Evolutionary conservation across 2,888 invertebrate genomes (phyloP).

Genomic region (Pachymerium ferrugineum): DNA sequence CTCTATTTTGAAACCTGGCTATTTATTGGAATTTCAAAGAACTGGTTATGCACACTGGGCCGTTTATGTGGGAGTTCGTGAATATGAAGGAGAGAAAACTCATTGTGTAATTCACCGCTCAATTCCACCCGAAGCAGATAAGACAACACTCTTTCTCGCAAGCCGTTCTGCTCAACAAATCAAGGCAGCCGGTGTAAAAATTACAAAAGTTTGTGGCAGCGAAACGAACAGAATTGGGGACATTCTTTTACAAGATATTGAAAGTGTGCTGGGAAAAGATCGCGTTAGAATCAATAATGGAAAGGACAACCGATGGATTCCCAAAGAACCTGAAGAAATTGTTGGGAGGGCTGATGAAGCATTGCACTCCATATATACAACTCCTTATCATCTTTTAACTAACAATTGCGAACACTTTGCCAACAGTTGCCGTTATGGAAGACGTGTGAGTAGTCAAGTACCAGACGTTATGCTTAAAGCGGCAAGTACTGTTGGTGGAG

Average conservation of each 20-base stretch:
- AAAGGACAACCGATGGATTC: not conserved
- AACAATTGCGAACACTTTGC: constrained; percentile 31
- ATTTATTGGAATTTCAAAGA: constrained; percentile 34
- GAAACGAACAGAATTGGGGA: not conserved
- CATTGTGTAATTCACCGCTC: constrained; percentile 30
- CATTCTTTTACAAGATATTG: not conserved
- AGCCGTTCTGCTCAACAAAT: not conserved
- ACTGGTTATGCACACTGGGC: constrained; percentile 34
- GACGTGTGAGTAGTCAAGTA: not conserved
- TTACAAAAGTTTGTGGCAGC: not conserved
- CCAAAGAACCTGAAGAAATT: constrained; percentile 10
- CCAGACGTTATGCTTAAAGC: not conserved
- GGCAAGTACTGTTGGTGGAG: not conserved
- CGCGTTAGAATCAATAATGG: constrained; percentile 23
- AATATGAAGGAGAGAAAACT: not conserved
- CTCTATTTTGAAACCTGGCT: constrained; percentile 11
- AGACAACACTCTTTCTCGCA: not conserved
- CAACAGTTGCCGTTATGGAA: constrained; percentile 16
- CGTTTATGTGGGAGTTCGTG: constrained; percentile 25
- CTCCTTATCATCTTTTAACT: not conserved
- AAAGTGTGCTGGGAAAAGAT: constrained; percentile 22
- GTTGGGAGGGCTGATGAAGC: not conserved
- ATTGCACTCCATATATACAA: not conserved
- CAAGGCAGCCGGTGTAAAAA: not conserved
- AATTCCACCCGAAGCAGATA: not conserved